phyloP scores from a whole-genome alignment of 2,888 invertebrate species.

The Alitta virens region DNA sequence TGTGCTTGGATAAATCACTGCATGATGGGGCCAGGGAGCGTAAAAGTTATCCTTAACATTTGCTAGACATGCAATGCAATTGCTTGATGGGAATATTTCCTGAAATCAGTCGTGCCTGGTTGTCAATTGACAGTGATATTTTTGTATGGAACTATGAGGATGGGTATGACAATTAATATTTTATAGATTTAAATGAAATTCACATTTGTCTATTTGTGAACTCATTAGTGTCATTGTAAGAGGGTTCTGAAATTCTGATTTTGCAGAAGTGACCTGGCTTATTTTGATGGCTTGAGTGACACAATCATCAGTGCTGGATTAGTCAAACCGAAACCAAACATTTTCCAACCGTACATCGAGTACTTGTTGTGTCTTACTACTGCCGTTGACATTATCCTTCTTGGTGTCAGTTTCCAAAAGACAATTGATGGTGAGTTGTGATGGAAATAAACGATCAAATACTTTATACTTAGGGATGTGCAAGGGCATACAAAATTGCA shows the following conservation, averaged over 20 bases:
- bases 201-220: too few species aligned
- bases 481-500: too few species aligned
- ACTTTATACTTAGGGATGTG: too few species aligned
- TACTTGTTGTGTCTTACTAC: conserved; percentile 89
- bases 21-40: too few species aligned
- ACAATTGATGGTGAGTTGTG: conserved; percentile 31
- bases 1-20: too few species aligned
- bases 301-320: conserved; percentile 91
- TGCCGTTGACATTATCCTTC: conserved; percentile 87
- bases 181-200: too few species aligned
- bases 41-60: conserved; percentile 26
- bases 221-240: too few species aligned
- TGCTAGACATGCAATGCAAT: conserved; percentile 90
- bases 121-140: conserved; percentile 95
- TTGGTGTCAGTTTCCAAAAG: conserved; percentile 68
- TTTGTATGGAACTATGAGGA: conserved; percentile 98
- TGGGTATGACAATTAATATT: conserved; percentile 57
- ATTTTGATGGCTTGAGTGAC: conserved; percentile 92
- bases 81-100: conserved; percentile 97
- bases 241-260: neutral
- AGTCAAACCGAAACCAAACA: conserved; percentile 73
- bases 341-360: conserved; percentile 87
- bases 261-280: conserved; percentile 84
- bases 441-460: too few species aligned
- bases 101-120: conserved; percentile 93